Evolutionary conservation across 2,888 invertebrate species (phyloP), one percentile per base, ranked within the genome.

Genomic region (Ommatoiulus sabulosus): DNA sequence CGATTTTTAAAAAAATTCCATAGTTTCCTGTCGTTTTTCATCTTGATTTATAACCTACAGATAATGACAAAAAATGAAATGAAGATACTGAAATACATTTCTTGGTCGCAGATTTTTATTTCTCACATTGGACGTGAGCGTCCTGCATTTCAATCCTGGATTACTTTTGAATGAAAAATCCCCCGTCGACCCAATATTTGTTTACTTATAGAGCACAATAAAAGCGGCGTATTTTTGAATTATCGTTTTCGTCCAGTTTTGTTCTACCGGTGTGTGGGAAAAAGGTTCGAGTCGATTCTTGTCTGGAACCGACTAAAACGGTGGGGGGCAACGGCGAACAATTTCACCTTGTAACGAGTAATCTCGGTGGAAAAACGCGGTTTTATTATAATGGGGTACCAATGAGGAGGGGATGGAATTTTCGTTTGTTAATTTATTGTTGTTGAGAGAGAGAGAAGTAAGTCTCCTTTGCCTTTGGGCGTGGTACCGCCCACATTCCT

Each of bases 381-480:
- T 72, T 72, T 72, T 72, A 72, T 72, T 72, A 72, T 72, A 72
- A 72, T 72, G 24, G 72, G 72, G 20, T 24, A 72, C 72, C 72
- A 17, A 72, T 24, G 72, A 20, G n/a, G n/a, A n/a, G 24, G 72
- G 72, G 72, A 72, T 72, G 72, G 72, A 72, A 72, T 72, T 72
- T 24, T 20, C 24, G 72, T 72, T 72, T 72, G 72, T 72, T 72
- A 72, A 72, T 72, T 72, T 72, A 72, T 72, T 72, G 72, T 72
- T 72, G 72, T 72, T 72, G 72, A 72, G 72, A 63, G n/a, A n/a
- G n/a, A n/a, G n/a, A 63, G 63, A 72, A 72, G 72, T 72, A 72
- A 72, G 72, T 72, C 72, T 72, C 72, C 72, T 72, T 72, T 72
- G 72, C 72, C 72, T 24, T 20, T 72, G 72, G 72, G 72, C 72